Percentiles rank a stretch among this genome's conserved stretches.
Conservation (phyloP, 2,888 invertebrate genomes). For the Microctonus aethiopoides region DNA sequence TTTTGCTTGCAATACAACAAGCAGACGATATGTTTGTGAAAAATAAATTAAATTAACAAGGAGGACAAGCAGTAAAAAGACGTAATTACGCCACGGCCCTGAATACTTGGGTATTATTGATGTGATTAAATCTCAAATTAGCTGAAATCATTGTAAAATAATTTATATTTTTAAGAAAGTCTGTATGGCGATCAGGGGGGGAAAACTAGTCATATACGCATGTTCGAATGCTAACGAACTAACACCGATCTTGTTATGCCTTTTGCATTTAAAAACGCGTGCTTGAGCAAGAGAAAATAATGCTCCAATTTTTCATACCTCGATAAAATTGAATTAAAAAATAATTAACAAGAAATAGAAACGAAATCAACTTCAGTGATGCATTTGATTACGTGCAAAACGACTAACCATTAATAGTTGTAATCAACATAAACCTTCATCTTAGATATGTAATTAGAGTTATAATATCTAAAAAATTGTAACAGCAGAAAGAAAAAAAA, state of each 20-base stretch:
- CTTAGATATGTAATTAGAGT: slow-evolving; percentile 63
- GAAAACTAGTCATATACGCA: slow-evolving; percentile 66
- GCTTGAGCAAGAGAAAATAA: slow-evolving; percentile 53
- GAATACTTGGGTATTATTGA: slow-evolving; percentile 62
- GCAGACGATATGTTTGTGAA: slow-evolving; percentile 36
- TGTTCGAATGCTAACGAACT: slow-evolving; percentile 65
- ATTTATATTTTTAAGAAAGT: slow-evolving; percentile 67
- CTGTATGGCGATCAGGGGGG: slow-evolving; percentile 56
- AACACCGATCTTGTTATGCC: slow-evolving; percentile 64
- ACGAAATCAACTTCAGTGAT: slow-evolving; percentile 50
- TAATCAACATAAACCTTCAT: slow-evolving; percentile 61
- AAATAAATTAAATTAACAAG: slow-evolving; percentile 23
- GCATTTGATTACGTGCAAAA: slow-evolving; percentile 60
- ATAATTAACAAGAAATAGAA: slow-evolving; percentile 7
- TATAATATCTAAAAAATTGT: slow-evolving; percentile 50
- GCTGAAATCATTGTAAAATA: slow-evolving; percentile 64
- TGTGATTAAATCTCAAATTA: slow-evolving; percentile 64
- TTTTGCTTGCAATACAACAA: slow-evolving; percentile 36
- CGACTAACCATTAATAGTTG: slow-evolving; percentile 60
- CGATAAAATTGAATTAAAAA: slow-evolving; percentile 42
- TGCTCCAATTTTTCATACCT: slow-evolving; percentile 62
- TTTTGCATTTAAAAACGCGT: slow-evolving; percentile 63
- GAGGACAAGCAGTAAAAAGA: slow-evolving; percentile 36
- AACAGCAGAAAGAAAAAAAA: slow-evolving; percentile 28
- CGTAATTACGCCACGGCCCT: slow-evolving; percentile 54